phyloP scores from a whole-genome alignment of 2,888 invertebrate species.

The Orthosia cruda region DNA sequence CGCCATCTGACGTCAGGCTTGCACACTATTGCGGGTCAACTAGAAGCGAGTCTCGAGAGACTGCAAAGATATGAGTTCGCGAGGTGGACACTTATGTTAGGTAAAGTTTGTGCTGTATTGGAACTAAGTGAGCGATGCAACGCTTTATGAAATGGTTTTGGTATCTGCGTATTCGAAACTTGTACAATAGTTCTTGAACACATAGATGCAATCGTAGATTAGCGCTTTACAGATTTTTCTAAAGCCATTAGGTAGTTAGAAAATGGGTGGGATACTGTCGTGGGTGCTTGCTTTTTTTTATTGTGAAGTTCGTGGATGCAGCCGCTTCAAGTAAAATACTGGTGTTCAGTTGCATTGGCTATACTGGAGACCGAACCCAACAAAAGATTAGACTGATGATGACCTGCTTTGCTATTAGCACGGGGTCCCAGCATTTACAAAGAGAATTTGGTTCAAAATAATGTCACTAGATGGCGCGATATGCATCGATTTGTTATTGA shows the following conservation, averaged over 20 bases:
- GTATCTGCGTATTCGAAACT: constrained; percentile 2
- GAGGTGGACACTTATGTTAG: constrained; percentile 93
- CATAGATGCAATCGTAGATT: not conserved
- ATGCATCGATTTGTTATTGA: no score
- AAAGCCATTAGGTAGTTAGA: not conserved
- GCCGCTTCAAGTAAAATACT: not conserved
- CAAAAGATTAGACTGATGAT: not conserved
- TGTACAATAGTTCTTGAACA: not conserved
- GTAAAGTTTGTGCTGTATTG: constrained; percentile 82
- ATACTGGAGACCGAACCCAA: not conserved
- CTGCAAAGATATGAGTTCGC: constrained; percentile 92
- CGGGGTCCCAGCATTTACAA: no score
- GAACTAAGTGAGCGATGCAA: constrained; percentile 13
- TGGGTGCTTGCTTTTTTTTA: not conserved
- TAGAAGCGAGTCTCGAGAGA: constrained; percentile 86
- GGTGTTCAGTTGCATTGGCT: not conserved
- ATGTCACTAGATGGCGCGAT: no score
- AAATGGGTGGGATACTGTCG: not conserved
- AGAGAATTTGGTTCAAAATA: no score
- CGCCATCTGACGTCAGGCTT: constrained; percentile 90
- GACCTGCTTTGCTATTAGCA: not conserved
- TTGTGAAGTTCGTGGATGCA: not conserved
- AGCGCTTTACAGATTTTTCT: not conserved
- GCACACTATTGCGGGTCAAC: constrained; percentile 83
- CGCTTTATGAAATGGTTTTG: not conserved